A percentile compares a stretch with the other conserved stretches of the same genome.
Evolutionary conservation across 2,797 vertebrate species (phyloP).

Genomic region (Urocyon cinereoargenteus): DNA sequence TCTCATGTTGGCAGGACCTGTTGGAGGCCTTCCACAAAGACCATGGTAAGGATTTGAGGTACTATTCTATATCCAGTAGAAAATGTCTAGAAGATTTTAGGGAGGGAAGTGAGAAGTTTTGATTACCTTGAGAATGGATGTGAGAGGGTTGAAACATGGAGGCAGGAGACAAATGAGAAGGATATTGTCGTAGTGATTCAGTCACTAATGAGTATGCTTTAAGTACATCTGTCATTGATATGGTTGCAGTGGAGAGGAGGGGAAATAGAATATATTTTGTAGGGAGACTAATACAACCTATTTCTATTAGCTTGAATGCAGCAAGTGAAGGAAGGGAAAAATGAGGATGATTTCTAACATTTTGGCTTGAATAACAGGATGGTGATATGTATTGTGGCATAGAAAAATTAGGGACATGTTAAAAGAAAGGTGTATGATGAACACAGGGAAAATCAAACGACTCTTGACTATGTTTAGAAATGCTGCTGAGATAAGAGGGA

Average conservation of each 20-base stretch:
- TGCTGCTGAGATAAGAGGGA: background rate
- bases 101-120: background rate
- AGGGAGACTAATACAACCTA: background rate
- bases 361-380: background rate
- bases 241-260: background rate
- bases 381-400: background rate
- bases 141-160: background rate
- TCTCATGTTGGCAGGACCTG: background rate
- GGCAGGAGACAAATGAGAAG: background rate
- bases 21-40: background rate
- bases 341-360: background rate
- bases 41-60: background rate
- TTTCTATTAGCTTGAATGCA: background rate
- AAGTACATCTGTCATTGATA: background rate
- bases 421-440: background rate
- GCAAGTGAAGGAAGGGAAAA: background rate
- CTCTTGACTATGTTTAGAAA: background rate
- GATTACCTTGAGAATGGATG: background rate
- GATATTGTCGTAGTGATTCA: background rate
- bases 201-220: background rate
- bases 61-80: background rate
- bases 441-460: background rate
- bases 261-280: background rate
- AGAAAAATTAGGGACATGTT: background rate
- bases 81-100: background rate